Evolutionary conservation across 92 coral and sea anemone genomes (phyloP).

Genomic region (Siderastrea siderea): DNA sequence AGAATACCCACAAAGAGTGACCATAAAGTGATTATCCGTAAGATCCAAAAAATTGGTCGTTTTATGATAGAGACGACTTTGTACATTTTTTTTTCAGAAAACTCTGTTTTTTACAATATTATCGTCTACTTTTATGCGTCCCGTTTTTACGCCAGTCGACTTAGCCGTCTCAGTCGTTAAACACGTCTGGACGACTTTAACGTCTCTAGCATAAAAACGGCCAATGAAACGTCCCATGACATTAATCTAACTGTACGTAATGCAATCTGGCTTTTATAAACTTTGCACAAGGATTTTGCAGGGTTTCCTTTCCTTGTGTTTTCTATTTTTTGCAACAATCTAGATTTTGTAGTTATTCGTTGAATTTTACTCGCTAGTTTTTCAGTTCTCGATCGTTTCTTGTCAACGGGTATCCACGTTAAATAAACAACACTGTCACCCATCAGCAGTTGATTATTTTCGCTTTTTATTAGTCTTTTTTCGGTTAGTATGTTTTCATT

Average conservation of each 20-base stretch:
- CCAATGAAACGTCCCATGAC: too few relatives aligned
- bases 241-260: too few relatives aligned
- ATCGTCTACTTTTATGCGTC: too few relatives aligned
- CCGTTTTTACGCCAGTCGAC: too few relatives aligned
- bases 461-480: neutral
- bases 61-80: neutral
- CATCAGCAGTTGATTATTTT: neutral
- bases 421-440: neutral
- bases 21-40: conserved; percentile 7
- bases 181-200: too few relatives aligned
- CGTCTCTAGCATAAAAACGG: too few relatives aligned
- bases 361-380: conserved; percentile 2
- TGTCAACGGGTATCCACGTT: neutral
- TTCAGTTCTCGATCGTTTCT: neutral
- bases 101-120: too few relatives aligned
- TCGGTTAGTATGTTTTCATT: conserved; percentile 10
- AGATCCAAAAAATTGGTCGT: conserved; percentile 1
- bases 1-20: neutral
- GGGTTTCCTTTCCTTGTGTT: conserved; percentile 13
- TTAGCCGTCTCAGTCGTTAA: too few relatives aligned
- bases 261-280: conserved; percentile 3
- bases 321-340: neutral
- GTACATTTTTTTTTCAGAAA: too few relatives aligned
- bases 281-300: neutral
- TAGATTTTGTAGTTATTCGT: neutral